phyloP scores from a whole-genome alignment of 1,140 invertebrate species.

The Penaeus japonicus region DNA sequence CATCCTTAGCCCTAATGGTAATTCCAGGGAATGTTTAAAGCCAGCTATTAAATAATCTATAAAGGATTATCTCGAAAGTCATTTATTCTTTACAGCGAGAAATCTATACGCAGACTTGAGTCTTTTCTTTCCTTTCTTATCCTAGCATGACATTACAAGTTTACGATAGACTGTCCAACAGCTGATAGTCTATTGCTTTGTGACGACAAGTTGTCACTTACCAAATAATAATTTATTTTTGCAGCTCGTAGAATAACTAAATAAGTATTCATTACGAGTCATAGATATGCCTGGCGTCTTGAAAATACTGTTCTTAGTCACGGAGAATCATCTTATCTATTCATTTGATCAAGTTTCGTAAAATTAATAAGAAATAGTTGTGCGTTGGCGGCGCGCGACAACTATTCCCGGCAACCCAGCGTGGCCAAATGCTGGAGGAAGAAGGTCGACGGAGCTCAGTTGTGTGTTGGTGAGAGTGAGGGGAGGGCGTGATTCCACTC shows the following conservation, averaged over 20 bases:
- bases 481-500: constrained; percentile 35
- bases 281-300: background rate
- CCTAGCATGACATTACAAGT: constrained; percentile 8
- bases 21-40: too few species aligned
- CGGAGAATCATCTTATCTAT: too few species aligned
- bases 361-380: background rate
- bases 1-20: too few species aligned
- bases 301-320: too few species aligned
- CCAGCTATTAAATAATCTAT: too few species aligned
- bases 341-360: background rate
- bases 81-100: too few species aligned
- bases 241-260: background rate
- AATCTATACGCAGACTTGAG: too few species aligned
- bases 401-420: constrained; percentile 32
- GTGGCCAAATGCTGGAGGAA: constrained; percentile 18
- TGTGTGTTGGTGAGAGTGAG: constrained; percentile 36
- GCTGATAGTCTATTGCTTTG: constrained; percentile 40
- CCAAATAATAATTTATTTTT: background rate
- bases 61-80: too few species aligned
- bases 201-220: constrained; percentile 34
- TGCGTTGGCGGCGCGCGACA: background rate
- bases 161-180: constrained; percentile 28
- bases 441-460: constrained; percentile 11
- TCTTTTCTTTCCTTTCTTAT: too few species aligned
- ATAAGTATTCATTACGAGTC: background rate